A percentile compares a stretch with the other conserved stretches of the same genome.
Conservation (phyloP, 2,888 invertebrate genomes). For the Ischnura elegans region DNA sequence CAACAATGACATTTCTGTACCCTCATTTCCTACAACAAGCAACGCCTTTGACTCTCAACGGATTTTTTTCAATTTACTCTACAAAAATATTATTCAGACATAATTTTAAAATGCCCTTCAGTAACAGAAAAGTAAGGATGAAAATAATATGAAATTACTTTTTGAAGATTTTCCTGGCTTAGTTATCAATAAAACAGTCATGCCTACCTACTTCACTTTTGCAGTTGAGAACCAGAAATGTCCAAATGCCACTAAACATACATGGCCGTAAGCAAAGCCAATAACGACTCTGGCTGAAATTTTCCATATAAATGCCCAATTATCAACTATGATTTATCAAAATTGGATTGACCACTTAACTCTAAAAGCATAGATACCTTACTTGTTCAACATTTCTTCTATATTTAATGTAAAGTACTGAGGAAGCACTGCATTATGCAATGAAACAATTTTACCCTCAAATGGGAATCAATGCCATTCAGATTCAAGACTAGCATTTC, state of each 20-base stretch:
- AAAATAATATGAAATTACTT: no score
- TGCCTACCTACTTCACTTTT: background rate
- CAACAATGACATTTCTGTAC: no score
- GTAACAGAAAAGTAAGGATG: background rate
- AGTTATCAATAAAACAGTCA: background rate
- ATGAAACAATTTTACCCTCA: background rate
- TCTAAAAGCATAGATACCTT: background rate
- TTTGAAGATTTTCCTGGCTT: background rate
- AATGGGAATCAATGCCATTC: background rate
- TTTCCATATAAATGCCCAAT: constrained; percentile 15
- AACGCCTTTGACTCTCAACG: background rate
- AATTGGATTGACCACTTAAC: background rate
- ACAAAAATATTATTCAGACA: background rate
- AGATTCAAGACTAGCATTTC: background rate
- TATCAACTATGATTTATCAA: background rate
- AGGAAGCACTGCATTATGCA: background rate
- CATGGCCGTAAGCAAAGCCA: background rate
- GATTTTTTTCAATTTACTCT: background rate
- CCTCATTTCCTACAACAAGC: background rate
- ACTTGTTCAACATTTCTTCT: background rate
- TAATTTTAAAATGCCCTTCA: background rate
- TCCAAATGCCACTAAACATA: background rate
- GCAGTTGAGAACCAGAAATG: background rate
- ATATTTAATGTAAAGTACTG: background rate
- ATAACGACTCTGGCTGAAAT: background rate